These are phyloP conservation scores for Cancer borealis DNA, from an alignment of 2,888 invertebrate genomes.

Conservation along the genomic window DNA sequence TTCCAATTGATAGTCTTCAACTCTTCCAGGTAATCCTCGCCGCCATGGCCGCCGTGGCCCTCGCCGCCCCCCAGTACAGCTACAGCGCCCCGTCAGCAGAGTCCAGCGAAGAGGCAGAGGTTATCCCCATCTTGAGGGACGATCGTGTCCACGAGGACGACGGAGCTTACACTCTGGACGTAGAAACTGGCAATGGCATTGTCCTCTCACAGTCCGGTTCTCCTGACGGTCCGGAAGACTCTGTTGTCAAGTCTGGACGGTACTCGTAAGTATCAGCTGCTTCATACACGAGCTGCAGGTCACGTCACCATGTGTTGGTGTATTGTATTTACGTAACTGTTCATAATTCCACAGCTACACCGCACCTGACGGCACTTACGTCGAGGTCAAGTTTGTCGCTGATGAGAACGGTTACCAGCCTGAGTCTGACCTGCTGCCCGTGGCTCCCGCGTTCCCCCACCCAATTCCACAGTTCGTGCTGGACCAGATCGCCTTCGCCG, in stretches of 20 bases:
- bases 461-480: conserved; percentile 67
- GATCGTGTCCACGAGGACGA: conserved; percentile 69
- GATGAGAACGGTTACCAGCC: conserved; percentile 66
- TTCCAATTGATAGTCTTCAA: too few species aligned
- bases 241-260: conserved; percentile 67
- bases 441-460: conserved; percentile 58
- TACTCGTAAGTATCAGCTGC: conserved; percentile 61
- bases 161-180: conserved; percentile 73
- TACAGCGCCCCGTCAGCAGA: background rate
- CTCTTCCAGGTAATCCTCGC: conserved; percentile 48
- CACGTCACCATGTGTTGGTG: too few species aligned
- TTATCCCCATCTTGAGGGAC: conserved; percentile 66
- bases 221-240: conserved; percentile 60
- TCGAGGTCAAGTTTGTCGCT: conserved; percentile 63
- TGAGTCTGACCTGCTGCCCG: conserved; percentile 57
- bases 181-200: conserved; percentile 73
- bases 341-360: conserved; percentile 55
- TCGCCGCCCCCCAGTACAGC: conserved; percentile 57
- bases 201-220: conserved; percentile 53
- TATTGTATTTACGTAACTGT: too few species aligned
- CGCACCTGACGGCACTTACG: conserved; percentile 63
- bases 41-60: conserved; percentile 45
- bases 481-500: conserved; percentile 65
- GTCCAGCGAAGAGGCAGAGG: conserved; percentile 52
- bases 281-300: background rate